Conservation (phyloP, 2,113 vertebrate species). For the Spea multiplicata region DNA sequence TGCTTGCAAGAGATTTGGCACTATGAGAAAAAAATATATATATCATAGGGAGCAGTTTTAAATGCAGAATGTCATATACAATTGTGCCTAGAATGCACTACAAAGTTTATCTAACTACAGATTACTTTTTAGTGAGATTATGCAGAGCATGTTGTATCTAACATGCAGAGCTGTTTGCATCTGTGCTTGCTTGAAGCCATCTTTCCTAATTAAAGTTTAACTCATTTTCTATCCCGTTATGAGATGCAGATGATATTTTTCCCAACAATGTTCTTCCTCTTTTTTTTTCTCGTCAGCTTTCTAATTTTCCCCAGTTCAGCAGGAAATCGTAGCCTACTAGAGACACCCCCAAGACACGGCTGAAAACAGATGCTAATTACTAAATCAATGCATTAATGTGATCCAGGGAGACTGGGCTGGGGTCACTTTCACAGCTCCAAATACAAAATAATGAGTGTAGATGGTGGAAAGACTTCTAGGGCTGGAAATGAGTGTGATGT, state of each 20-base stretch:
- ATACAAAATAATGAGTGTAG: slow-evolving; percentile 40
- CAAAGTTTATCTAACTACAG: too few relatives aligned
- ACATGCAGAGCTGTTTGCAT: too few relatives aligned
- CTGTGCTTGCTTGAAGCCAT: neutral
- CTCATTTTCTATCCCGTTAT: slow-evolving; percentile 14
- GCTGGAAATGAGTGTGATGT: neutral
- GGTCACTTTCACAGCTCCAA: slow-evolving; percentile 46
- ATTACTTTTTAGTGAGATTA: too few relatives aligned
- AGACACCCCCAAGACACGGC: slow-evolving; percentile 40
- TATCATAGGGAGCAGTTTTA: too few relatives aligned
- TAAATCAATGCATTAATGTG: slow-evolving; percentile 48
- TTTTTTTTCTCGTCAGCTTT: slow-evolving; percentile 39
- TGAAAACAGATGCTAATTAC: slow-evolving; percentile 48
- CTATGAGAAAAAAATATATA: too few relatives aligned
- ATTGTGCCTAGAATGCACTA: too few relatives aligned
- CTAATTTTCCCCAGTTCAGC: slow-evolving; percentile 43
- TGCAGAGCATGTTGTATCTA: neutral
- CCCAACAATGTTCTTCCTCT: slow-evolving; percentile 13
- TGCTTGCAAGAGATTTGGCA: too few relatives aligned
- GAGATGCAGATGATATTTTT: slow-evolving; percentile 32
- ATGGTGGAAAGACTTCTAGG: neutral
- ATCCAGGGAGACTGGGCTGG: slow-evolving; percentile 39
- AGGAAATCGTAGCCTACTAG: slow-evolving; percentile 40
- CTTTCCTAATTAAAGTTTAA: slow-evolving; percentile 30
- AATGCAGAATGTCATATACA: too few relatives aligned